A percentile compares a stretch with the other conserved stretches of the same genome.
phyloP scores from a whole-genome alignment of 2,888 invertebrate species.

The Odontomyia ornata region DNA sequence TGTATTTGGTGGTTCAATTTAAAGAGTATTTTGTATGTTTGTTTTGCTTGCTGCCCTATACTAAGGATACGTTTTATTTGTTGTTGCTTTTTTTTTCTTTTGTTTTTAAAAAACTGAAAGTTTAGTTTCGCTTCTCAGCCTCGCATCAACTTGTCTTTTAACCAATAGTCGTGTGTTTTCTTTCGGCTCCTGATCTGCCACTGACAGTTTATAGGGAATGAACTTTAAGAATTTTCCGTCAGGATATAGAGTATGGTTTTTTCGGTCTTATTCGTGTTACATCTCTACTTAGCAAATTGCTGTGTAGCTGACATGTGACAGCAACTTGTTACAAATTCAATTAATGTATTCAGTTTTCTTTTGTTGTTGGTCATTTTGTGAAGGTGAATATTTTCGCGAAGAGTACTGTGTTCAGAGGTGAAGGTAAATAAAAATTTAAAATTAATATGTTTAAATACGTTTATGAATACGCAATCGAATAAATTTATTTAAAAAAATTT shows the following conservation, averaged over 20 bases:
- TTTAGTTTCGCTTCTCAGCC: no score
- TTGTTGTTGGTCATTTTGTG: no score
- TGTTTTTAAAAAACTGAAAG: neutral
- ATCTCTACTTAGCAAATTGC: slow-evolving; percentile 14
- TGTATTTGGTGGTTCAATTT: slow-evolving; percentile 39
- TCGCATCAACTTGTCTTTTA: no score
- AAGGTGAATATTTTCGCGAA: no score
- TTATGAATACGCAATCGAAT: no score
- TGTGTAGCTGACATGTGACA: slow-evolving; percentile 31
- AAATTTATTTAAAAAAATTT: no score
- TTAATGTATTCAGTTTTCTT: slow-evolving; percentile 1
- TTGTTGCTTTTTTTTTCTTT: neutral
- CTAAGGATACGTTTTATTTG: neutral
- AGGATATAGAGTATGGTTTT: neutral
- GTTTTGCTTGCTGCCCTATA: neutral
- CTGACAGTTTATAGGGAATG: slow-evolving; percentile 25
- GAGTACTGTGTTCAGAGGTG: no score
- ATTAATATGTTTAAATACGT: no score
- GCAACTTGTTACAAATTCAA: slow-evolving; percentile 24
- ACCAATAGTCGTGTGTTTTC: no score
- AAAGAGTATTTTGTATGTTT: slow-evolving; percentile 23
- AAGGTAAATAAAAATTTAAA: no score
- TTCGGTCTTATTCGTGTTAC: neutral
- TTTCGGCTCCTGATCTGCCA: slow-evolving; percentile 10
- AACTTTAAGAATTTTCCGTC: slow-evolving; percentile 37